Evolutionary conservation across 1,140 invertebrate genomes (phyloP).

Genomic region (Monochamus saltuarius): DNA sequence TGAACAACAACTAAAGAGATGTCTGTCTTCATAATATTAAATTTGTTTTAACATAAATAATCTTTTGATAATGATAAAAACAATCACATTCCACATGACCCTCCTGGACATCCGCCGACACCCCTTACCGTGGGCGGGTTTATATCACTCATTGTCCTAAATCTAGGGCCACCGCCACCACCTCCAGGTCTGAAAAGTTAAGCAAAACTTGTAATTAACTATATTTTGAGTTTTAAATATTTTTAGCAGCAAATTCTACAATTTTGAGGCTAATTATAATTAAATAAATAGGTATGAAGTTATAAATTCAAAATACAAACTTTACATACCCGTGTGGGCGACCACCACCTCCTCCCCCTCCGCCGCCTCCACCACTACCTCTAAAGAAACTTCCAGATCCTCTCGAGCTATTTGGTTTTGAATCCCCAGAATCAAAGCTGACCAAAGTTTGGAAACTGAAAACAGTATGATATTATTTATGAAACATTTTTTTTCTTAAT

Average conservation of each 20-base stretch:
- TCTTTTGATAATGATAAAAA: background rate
- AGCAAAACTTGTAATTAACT: conserved; percentile 27
- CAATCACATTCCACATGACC: conserved; percentile 33
- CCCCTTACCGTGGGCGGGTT: conserved; percentile 35
- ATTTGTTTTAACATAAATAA: background rate
- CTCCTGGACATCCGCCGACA: conserved; percentile 33
- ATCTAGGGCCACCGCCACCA: conserved; percentile 36
- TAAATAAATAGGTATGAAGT: too few species aligned
- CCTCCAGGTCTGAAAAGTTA: conserved; percentile 39
- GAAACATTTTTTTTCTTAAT: conserved; percentile 4
- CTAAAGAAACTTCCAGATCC: conserved; percentile 30
- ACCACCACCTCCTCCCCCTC: conserved; percentile 38
- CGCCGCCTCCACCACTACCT: conserved; percentile 27
- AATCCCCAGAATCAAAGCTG: conserved; percentile 36
- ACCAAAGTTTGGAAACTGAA: conserved; percentile 47
- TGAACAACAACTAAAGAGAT: conserved; percentile 15
- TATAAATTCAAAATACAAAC: background rate
- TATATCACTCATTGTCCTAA: conserved; percentile 41
- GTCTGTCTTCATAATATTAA: conserved; percentile 27
- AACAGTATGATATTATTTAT: conserved; percentile 21
- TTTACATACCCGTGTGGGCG: conserved; percentile 31
- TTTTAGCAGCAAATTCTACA: conserved; percentile 1
- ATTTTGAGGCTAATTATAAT: too few species aligned
- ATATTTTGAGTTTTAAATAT: too few species aligned
- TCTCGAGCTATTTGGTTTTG: conserved; percentile 15